Evolutionary conservation across 2,113 vertebrate species (phyloP).

Genomic region (Actenoides hombroni): DNA sequence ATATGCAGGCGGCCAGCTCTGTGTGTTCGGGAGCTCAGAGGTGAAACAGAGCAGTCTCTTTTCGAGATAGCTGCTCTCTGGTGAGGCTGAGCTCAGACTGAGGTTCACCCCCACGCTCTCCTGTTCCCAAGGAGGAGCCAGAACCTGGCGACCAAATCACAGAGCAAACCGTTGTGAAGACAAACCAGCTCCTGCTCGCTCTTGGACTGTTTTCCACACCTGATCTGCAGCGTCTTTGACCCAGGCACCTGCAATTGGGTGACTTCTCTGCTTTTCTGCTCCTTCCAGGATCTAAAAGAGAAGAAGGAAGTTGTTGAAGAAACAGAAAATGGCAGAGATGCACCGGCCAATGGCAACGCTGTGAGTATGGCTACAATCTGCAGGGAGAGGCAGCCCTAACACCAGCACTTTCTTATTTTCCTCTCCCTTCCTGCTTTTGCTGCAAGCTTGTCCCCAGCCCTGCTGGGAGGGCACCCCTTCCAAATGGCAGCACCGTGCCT

Average conservation of each 20-base stretch:
- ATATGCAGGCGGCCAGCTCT: background rate
- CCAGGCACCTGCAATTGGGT: background rate
- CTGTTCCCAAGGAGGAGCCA: slow-evolving; percentile 17
- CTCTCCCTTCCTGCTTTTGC: background rate
- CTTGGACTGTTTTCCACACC: background rate
- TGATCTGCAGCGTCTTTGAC: slow-evolving; percentile 25
- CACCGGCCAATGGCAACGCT: slow-evolving; percentile 90
- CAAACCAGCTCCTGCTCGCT: background rate
- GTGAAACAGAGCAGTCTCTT: slow-evolving; percentile 38
- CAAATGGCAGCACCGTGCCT: background rate
- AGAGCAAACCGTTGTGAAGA: slow-evolving; percentile 9
- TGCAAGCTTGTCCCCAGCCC: background rate
- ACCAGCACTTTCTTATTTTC: background rate
- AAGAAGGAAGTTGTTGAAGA: slow-evolving; percentile 95
- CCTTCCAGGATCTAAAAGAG: slow-evolving; percentile 90
- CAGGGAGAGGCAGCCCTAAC: background rate
- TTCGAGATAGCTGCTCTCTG: slow-evolving; percentile 23
- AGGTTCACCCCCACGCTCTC: background rate
- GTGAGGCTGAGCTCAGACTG: background rate
- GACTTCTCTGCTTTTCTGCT: slow-evolving; percentile 48
- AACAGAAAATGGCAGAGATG: slow-evolving; percentile 92
- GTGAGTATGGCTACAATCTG: slow-evolving; percentile 74
- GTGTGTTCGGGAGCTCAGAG: slow-evolving; percentile 15
- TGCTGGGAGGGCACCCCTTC: background rate
- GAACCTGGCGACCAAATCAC: background rate